Evolutionary conservation across 35 echinoderm and acorn worm genomes (phyloP), one percentile per base, ranked within the genome.

Genomic region (Apostichopus californicus): DNA sequence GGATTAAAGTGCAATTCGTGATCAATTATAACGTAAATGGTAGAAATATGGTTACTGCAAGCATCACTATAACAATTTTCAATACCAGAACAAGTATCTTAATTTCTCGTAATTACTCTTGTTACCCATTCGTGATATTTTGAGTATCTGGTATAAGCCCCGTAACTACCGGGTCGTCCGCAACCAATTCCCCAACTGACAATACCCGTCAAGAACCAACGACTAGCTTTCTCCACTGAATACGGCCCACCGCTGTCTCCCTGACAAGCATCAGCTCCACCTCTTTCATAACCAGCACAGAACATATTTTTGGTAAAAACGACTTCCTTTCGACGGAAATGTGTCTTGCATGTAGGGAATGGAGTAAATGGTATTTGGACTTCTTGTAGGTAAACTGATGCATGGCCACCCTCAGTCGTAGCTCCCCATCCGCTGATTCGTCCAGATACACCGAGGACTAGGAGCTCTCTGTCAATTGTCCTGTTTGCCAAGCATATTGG

Each of bases 171-270:
- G 13, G 73, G 23, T 60, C 80, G 71, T 12, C 61, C 96, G 89
- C 96, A 98, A 3, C 96, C 96, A 54, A 94, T 92, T 9, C 96
- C 96, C 96, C 96, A 98, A 58, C 96, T 98, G 1, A 98, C 92
- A 52, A 98, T 90, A 3, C 96, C 96, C 1, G 95, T 26, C 75
- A 80, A 18, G 23, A 80, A 78, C 92, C 92, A 93, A 5, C 83
- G 68, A 1, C 60, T 56, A 17, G 53, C 56, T 34, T 54, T 24
- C 25, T 57, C 56, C 2, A 21, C 6, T 4, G 86, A 56, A 20
- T 64, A 88, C n/a, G 92, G 92, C 18, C 92, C 92, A 54, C 92
- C 92, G 61, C 85, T 89, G 54, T 93, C 92, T 11, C 92, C 92
- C 8, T 93, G 53, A 56, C 92, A 93, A 0, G 96, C 94, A 17